Base-by-base conservation (phyloP, 2,888 invertebrate genomes). In the Caradrina clavipalpis region DNA sequence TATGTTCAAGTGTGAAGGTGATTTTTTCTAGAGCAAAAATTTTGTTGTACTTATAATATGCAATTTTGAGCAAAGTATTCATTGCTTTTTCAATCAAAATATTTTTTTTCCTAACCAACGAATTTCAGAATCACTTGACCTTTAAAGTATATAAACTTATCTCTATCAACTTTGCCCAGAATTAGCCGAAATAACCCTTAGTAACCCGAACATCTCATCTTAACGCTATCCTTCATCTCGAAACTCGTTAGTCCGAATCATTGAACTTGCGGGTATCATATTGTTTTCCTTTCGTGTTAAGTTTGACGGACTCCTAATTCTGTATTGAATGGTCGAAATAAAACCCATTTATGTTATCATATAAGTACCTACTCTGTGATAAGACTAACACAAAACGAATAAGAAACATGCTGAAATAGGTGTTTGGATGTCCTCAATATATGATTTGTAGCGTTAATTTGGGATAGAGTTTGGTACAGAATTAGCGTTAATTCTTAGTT, bases 171-270 rank as follows among this genome's bases (percentile, higher is more conserved):
- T 15, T 15, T 3, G 15, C 1, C 15, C 45, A 13, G 17, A 45
- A 15, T 17, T 45, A 45, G 45, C 45, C 45, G 13, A 66, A 61
- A 61, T 42, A 66, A 21, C 31, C 11, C 17, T 4, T 15, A 45
- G 15, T 51, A 26, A 39, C 50, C 19, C 26, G 39, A 50, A 50
- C 39, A 5, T 39, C 19, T 60, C 26, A 50, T 21, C 26, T 50
- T 39, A 26, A 65, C 50, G 19, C 5, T 26, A 42, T 26, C 19
- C 26, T 31, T 21, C 21, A 17, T 17, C 11, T 50, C 22, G 22
- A 50, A 60, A 15, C 13, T 19, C 8, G 42, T 51, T 61, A n/a
- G 21, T 17, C n/a, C 19, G 17, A 26, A 21, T 66, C 19, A 42
- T n/a, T 61, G 26, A 51, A 51, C 26, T 31, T 51, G 17, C 26